Conservation (phyloP, 2,113 vertebrate genomes). For the Damaliscus lunatus region DNA sequence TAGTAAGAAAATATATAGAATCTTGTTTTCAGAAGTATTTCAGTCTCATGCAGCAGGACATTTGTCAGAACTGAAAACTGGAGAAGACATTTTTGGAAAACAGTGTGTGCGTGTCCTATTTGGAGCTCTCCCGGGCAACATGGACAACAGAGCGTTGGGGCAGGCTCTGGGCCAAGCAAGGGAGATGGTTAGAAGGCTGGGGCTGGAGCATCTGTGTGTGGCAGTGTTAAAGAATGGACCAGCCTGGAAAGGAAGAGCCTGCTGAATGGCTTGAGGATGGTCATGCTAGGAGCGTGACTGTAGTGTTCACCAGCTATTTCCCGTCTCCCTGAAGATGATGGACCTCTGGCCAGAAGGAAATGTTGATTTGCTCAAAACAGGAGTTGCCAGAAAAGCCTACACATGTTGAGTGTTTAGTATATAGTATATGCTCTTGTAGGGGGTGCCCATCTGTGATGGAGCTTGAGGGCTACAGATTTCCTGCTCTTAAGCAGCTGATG, state of each 20-base stretch:
- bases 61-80: neutral
- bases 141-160: neutral
- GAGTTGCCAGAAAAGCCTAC: neutral
- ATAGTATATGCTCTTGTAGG: neutral
- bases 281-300: neutral
- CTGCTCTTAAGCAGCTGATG: neutral
- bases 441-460: neutral
- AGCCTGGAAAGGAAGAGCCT: neutral
- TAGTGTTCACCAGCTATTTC: neutral
- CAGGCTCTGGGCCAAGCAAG: neutral
- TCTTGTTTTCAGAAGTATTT: conserved; percentile 15
- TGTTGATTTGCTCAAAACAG: neutral
- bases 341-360: neutral
- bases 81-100: neutral
- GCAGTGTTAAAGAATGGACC: neutral
- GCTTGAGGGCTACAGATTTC: neutral
- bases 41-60: neutral
- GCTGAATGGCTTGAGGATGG: neutral
- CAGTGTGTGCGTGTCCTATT: neutral
- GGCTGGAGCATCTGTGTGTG: neutral
- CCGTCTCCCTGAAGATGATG: neutral
- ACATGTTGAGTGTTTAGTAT: neutral
- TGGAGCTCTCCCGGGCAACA: neutral
- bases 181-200: neutral
- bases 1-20: neutral